These are phyloP conservation scores for Pipistrellus kuhlii DNA, from an alignment of 2,797 vertebrate species.

Conservation along the genomic window DNA sequence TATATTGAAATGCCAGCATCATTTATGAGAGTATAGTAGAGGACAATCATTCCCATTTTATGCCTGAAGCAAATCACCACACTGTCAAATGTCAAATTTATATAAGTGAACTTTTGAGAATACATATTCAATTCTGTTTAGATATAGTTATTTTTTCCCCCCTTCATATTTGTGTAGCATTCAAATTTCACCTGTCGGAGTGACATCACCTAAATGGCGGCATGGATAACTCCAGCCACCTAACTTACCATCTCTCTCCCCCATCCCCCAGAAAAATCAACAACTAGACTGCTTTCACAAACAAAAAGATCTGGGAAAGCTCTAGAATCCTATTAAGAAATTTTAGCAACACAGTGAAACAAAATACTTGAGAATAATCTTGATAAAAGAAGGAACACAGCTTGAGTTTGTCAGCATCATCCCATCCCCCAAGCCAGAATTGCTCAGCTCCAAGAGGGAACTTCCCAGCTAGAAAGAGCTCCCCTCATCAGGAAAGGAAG, in stretches of 20 bases:
- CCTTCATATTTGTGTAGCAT: not conserved
- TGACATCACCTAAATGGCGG: not conserved
- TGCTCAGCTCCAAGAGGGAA: not conserved
- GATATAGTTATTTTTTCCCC: not conserved
- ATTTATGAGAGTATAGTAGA: conserved; percentile 38
- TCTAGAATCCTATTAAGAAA: not conserved
- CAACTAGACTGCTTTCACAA: not conserved
- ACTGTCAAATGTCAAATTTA: conserved; percentile 41
- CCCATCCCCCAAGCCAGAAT: not conserved
- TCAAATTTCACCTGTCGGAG: not conserved
- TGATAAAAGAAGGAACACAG: not conserved
- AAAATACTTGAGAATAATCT: not conserved
- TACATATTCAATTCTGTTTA: not conserved
- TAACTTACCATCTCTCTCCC: not conserved
- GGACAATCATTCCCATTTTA: not conserved
- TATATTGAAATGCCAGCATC: conserved; percentile 18
- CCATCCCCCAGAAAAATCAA: not conserved
- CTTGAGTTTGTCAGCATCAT: not conserved
- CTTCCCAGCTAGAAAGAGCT: not conserved
- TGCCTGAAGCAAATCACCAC: conserved; percentile 43
- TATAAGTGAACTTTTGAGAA: conserved; percentile 32
- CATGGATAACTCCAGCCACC: not conserved
- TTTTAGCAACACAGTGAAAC: not conserved
- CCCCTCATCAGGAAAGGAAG: not conserved
- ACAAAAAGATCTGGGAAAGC: not conserved